phyloP scores from a whole-genome alignment of 2,797 vertebrate species.

The Antennarius maculatus region DNA sequence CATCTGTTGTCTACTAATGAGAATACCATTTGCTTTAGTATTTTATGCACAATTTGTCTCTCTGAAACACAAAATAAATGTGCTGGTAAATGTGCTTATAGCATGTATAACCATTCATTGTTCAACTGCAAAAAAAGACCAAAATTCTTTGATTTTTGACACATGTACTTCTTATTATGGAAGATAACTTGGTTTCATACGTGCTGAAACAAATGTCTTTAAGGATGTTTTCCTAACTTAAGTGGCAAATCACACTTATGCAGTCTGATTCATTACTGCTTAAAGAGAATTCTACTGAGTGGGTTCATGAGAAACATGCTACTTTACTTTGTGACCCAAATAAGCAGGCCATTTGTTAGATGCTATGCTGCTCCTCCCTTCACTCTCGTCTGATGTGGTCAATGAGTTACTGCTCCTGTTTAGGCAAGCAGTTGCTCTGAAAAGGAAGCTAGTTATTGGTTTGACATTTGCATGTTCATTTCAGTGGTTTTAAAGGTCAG shows the following conservation, averaged over 20 bases:
- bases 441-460: conserved; percentile 77
- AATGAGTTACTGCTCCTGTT: conserved; percentile 62
- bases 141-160: conserved; percentile 22
- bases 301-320: conserved; percentile 39
- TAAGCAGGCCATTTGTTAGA: conserved; percentile 28
- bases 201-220: conserved; percentile 33
- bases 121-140: conserved; percentile 5
- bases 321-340: conserved; percentile 17
- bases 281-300: conserved; percentile 18
- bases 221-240: conserved; percentile 35
- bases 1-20: conserved; percentile 47
- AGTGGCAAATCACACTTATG: conserved; percentile 19
- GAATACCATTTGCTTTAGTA: conserved; percentile 40
- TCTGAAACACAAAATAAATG: conserved; percentile 13
- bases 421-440: conserved; percentile 54
- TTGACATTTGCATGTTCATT: conserved; percentile 75
- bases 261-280: background rate
- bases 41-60: conserved; percentile 29
- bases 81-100: conserved; percentile 18
- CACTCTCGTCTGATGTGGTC: conserved; percentile 36
- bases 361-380: conserved; percentile 14
- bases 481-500: conserved; percentile 67
- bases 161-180: conserved; percentile 11
- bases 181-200: conserved; percentile 22
- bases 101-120: conserved; percentile 41